Percentiles rank a stretch among this genome's conserved stretches.
Evolutionary conservation across 2,888 invertebrate species (phyloP).

Genomic region (Podotricha telesiphe): DNA sequence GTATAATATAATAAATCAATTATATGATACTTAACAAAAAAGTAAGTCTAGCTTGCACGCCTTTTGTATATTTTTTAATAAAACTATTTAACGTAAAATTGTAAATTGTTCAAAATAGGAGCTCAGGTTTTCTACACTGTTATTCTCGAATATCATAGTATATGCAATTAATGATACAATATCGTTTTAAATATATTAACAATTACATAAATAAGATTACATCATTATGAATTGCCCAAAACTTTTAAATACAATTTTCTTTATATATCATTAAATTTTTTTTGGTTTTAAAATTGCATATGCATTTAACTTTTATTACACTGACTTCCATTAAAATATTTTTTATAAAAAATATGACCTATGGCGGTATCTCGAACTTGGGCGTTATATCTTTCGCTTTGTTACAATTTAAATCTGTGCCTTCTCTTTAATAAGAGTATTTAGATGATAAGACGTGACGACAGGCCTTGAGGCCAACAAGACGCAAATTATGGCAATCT

Average conservation of each 20-base stretch:
- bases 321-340: neutral
- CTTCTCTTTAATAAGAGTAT: conserved; percentile 72
- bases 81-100: no score
- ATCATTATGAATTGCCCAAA: neutral
- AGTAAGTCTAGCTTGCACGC: no score
- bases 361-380: conserved; percentile 40
- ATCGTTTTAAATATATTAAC: no score
- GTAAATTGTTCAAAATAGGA: no score
- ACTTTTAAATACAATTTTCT: no score
- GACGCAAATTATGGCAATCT: conserved; percentile 82
- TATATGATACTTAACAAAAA: no score
- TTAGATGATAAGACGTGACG: conserved; percentile 78
- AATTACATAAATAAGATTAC: neutral
- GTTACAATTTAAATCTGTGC: conserved; percentile 67
- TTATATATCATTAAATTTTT: neutral
- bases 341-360: conserved; percentile 33
- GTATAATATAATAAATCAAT: no score
- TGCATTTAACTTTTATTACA: neutral
- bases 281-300: neutral
- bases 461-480: conserved; percentile 73
- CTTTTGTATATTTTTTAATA: no score
- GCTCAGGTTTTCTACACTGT: no score
- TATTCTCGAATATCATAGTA: no score
- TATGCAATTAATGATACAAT: no score
- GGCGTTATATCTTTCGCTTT: conserved; percentile 60